Conservation (phyloP, 2,113 vertebrate genomes). For the Craseonycteris thonglongyai region DNA sequence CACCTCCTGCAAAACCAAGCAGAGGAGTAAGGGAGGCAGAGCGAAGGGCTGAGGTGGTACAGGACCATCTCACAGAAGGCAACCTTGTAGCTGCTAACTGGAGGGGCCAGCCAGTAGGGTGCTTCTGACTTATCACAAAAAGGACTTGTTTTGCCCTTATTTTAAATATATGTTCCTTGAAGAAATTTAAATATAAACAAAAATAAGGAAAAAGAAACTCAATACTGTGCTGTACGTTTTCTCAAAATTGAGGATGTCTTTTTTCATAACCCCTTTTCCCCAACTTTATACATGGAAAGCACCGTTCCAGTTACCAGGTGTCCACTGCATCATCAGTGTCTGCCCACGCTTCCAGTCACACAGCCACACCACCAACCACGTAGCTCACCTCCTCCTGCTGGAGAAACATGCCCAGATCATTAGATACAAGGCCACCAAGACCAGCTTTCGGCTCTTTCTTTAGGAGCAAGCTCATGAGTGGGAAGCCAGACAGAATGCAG, state of each 20-base stretch:
- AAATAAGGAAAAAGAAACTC: neutral
- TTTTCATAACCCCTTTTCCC: neutral
- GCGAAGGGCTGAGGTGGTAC: neutral
- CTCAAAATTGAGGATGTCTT: neutral
- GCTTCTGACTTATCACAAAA: too few species aligned
- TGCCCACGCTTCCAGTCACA: neutral
- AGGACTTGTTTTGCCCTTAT: neutral
- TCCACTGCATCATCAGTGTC: rapidly evolving
- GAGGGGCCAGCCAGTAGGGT: rapidly evolving
- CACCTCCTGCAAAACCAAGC: slow-evolving; percentile 85
- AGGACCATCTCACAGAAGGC: neutral
- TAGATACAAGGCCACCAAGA: neutral
- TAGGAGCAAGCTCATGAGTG: neutral
- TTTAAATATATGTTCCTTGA: neutral
- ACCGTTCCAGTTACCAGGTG: neutral
- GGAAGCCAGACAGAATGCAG: neutral
- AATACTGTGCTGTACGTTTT: neutral
- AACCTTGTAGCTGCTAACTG: rapidly evolving
- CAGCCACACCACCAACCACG: neutral
- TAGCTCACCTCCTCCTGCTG: neutral
- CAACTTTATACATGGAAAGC: neutral
- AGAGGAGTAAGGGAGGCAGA: slow-evolving; percentile 35
- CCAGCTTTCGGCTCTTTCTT: neutral
- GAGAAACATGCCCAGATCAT: neutral
- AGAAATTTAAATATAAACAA: neutral